Conservation (phyloP, 2,797 vertebrate genomes). For the Podargus strigoides region DNA sequence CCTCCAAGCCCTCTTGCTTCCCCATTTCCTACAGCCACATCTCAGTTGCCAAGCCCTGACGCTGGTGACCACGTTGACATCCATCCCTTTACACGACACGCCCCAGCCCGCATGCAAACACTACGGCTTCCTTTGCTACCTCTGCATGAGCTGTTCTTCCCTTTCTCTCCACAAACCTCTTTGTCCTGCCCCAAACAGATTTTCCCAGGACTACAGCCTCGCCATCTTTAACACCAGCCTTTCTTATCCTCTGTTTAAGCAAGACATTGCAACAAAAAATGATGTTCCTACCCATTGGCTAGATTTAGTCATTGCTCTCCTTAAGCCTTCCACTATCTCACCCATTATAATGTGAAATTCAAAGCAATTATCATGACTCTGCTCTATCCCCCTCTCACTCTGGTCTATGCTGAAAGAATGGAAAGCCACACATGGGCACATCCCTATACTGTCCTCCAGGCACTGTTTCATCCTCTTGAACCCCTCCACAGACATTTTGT, state of each 20-base stretch:
- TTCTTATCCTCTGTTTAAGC: background rate
- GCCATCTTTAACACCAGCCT: background rate
- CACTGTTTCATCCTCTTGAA: background rate
- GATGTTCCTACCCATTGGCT: background rate
- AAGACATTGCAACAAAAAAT: background rate
- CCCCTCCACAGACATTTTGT: background rate
- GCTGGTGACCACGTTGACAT: background rate
- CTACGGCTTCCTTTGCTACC: background rate
- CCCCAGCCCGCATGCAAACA: background rate
- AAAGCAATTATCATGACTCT: background rate
- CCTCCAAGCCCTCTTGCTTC: background rate
- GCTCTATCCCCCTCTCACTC: rapidly evolving
- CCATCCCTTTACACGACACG: background rate
- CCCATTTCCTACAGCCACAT: background rate
- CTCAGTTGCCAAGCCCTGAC: background rate
- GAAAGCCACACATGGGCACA: background rate
- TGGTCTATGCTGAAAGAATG: background rate
- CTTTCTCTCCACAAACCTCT: background rate
- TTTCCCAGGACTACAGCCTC: background rate
- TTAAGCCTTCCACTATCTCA: background rate
- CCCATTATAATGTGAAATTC: background rate
- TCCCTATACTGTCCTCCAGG: background rate
- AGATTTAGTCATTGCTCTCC: background rate
- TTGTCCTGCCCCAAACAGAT: background rate
- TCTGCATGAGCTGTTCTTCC: background rate